phyloP scores from a whole-genome alignment of 2,888 invertebrate genomes.

The Eupsilia transversa region DNA sequence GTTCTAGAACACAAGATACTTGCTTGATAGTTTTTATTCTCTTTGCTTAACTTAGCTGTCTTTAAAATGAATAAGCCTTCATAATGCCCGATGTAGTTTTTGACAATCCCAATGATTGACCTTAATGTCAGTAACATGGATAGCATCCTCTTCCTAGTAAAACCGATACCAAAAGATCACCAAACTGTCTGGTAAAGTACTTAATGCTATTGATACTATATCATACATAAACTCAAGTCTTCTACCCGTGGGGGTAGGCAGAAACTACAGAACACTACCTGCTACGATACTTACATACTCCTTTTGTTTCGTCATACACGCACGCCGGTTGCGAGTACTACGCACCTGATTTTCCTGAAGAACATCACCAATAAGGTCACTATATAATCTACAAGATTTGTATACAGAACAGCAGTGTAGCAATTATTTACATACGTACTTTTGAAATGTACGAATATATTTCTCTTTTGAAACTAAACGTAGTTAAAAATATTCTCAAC shows the following conservation, averaged over 20 bases:
- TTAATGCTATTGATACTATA: not conserved
- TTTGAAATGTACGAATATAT: constrained; percentile 22
- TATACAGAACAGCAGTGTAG: not conserved
- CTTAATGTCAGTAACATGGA: too few species aligned
- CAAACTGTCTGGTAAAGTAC: not conserved
- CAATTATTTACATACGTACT: constrained; percentile 18
- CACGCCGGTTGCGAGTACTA: not conserved
- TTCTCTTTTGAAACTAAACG: constrained; percentile 32
- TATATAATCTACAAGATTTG: not conserved
- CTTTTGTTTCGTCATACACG: not conserved
- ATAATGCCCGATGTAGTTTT: not conserved
- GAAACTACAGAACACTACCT: not conserved
- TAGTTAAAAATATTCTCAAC: constrained; percentile 40
- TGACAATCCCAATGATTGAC: not conserved
- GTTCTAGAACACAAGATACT: not conserved
- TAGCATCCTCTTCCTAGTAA: not conserved
- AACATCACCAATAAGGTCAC: not conserved
- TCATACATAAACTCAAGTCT: not conserved
- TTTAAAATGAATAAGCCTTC: not conserved
- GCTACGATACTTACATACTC: not conserved
- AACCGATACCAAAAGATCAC: not conserved
- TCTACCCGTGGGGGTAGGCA: not conserved
- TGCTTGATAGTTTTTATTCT: not conserved
- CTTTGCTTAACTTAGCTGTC: not conserved
- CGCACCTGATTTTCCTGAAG: not conserved